Conservation (phyloP, 2,888 invertebrate species). For the Ganaspis brasiliensis region DNA sequence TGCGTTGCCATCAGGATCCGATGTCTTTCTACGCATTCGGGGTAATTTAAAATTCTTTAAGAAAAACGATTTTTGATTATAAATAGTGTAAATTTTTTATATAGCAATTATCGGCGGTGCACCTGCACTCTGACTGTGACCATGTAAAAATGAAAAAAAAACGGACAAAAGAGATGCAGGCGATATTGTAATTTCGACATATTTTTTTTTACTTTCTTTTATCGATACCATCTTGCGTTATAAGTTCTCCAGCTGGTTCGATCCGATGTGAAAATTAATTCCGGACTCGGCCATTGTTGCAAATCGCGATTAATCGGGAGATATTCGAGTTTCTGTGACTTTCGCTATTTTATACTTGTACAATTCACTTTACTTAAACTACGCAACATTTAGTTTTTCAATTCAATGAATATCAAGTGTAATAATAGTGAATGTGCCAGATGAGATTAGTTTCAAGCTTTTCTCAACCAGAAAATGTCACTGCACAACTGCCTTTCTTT, state of each 20-base stretch:
- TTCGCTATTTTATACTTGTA: slow-evolving; percentile 49
- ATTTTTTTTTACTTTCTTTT: slow-evolving; percentile 60
- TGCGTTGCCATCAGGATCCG: slow-evolving; percentile 16
- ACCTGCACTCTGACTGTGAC: slow-evolving; percentile 64
- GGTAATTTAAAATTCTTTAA: slow-evolving; percentile 54
- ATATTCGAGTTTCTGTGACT: slow-evolving; percentile 58
- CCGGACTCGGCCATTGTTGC: slow-evolving; percentile 8
- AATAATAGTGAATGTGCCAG: background rate
- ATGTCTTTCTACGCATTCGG: slow-evolving; percentile 40
- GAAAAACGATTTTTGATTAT: slow-evolving; percentile 78
- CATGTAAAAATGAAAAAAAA: slow-evolving; percentile 64
- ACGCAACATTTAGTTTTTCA: background rate
- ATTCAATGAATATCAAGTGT: background rate
- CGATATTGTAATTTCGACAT: slow-evolving; percentile 57
- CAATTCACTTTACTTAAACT: background rate
- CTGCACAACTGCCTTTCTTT: background rate
- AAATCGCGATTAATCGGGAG: slow-evolving; percentile 60
- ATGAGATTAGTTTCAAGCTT: background rate
- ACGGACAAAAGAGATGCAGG: slow-evolving; percentile 53
- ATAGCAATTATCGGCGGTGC: slow-evolving; percentile 75
- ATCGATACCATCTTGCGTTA: slow-evolving; percentile 48
- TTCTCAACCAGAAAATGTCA: slow-evolving; percentile 12
- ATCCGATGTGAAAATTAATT: slow-evolving; percentile 34
- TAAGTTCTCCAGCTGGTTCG: slow-evolving; percentile 48
- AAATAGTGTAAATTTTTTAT: slow-evolving; percentile 81